Base-by-base conservation (phyloP, 1,140 invertebrate species). In the Gryllus bimaculatus region DNA sequence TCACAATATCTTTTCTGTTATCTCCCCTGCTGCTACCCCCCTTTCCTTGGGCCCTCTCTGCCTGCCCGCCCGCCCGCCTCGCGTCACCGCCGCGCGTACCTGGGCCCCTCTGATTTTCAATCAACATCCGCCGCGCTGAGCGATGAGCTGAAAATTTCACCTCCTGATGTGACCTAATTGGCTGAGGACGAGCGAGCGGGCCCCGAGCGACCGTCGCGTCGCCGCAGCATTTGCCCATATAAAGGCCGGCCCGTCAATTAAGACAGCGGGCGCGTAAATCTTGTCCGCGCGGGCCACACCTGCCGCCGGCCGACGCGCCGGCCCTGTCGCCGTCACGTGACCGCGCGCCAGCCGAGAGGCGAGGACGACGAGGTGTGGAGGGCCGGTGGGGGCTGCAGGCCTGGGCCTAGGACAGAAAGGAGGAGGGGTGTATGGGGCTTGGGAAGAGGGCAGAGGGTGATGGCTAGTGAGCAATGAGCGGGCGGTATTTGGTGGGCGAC, bases 111-210 rank as follows among this genome's bases (percentile, higher is more conserved):
- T 66, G 54, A 66, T 66, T 66, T 66, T 66, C 54, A 66, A 66
- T 66, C 54, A 66, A 66, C 18, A 66, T 66, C 10, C 54, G 54
- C 0, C 54, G 54, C 54, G 54, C 7, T 66, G 54, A 66, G 18
- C 54, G 54, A 66, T 66, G 54, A 66, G 54, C 54, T 66, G 54
- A 66, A 66, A 66, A 66, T 66, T 66, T 66, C 54, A 66, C 54
- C 18, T 18, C 54, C 18, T 66, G 54, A 66, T 66, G 54, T 66
- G 54, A 66, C 54, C 54, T 66, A 66, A 66, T 66, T 66, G 54
- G 54, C 54, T 66, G 54, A 13, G 54, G 54, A 66, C 54, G 54
- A 66, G 54, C 54, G 10, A 18, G 26, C 26, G 0, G 7, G 54
- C 54, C 54, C 54, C 18, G 54, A 66, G 54, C 54, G 10, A 18